Conservation (phyloP, 1,140 invertebrate genomes). For the Mycetomoellerius zeteki region DNA sequence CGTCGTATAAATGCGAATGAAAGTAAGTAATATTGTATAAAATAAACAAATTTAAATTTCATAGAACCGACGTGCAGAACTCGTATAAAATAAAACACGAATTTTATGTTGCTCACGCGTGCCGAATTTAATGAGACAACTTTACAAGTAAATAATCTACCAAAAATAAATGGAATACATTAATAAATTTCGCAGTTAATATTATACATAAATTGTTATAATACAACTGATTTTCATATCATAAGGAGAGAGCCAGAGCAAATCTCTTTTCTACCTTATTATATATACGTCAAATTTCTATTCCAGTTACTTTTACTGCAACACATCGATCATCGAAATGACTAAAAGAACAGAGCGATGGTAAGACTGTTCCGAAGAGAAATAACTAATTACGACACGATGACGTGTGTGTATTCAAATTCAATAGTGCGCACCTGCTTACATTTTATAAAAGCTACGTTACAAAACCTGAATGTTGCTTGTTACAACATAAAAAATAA, state of each 20-base stretch:
- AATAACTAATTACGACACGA: constrained; percentile 54
- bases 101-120: neutral
- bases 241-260: neutral
- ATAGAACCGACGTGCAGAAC: too few species aligned
- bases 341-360: constrained; percentile 42
- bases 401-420: constrained; percentile 32
- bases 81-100: neutral
- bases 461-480: neutral
- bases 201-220: neutral
- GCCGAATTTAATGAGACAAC: neutral
- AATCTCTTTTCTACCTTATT: constrained; percentile 7
- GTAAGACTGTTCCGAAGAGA: constrained; percentile 23
- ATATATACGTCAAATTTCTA: constrained; percentile 43
- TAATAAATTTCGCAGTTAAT: neutral
- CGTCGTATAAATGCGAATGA: neutral
- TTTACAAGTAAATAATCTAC: neutral
- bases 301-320: constrained; percentile 37
- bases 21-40: neutral
- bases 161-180: neutral
- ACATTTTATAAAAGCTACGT: neutral
- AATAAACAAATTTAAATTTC: too few species aligned
- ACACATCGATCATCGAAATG: constrained; percentile 45
- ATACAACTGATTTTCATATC: constrained; percentile 3
- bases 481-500: constrained; percentile 10
- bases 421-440: constrained; percentile 49